Conservation (phyloP, 2,888 invertebrate species). For the Camponotus fellah region DNA sequence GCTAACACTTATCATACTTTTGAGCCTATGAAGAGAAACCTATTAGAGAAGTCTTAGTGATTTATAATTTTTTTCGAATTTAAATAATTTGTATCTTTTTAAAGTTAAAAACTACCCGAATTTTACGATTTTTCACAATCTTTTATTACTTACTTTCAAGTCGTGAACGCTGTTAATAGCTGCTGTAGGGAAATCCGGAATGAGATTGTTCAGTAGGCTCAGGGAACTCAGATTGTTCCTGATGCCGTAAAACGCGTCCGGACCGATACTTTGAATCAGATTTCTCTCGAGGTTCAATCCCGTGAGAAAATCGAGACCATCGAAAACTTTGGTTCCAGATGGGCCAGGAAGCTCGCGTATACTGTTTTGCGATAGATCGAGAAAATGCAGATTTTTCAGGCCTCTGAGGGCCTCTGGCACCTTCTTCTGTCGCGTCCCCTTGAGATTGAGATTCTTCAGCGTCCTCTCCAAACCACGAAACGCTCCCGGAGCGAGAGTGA, state of each 20-base stretch:
- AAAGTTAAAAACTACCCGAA: not conserved
- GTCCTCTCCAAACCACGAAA: slow-evolving; percentile 93
- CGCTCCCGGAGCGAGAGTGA: slow-evolving; percentile 90
- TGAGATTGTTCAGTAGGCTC: slow-evolving; percentile 95
- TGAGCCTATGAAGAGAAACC: not conserved
- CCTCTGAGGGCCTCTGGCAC: slow-evolving; percentile 94
- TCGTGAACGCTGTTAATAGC: slow-evolving; percentile 93
- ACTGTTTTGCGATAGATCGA: slow-evolving; percentile 96
- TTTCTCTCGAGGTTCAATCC: slow-evolving; percentile 96
- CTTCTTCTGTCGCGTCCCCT: slow-evolving; percentile 93
- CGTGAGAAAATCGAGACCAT: slow-evolving; percentile 93
- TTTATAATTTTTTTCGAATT: not conserved
- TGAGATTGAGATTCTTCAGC: slow-evolving; percentile 95
- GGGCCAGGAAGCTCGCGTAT: slow-evolving; percentile 93
- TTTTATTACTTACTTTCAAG: slow-evolving; percentile 87
- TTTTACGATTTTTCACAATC: not conserved
- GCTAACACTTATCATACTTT: not conserved
- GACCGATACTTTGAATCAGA: slow-evolving; percentile 92
- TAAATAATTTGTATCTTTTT: not conserved
- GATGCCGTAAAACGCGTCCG: slow-evolving; percentile 93
- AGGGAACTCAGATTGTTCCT: slow-evolving; percentile 94
- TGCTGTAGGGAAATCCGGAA: slow-evolving; percentile 94
- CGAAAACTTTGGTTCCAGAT: slow-evolving; percentile 90
- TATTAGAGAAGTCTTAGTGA: not conserved
- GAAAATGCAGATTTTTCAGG: slow-evolving; percentile 93